Percentiles rank a stretch among this genome's conserved stretches.
Evolutionary conservation across 2,888 invertebrate species (phyloP).

Genomic region (Steinernema scapterisci): DNA sequence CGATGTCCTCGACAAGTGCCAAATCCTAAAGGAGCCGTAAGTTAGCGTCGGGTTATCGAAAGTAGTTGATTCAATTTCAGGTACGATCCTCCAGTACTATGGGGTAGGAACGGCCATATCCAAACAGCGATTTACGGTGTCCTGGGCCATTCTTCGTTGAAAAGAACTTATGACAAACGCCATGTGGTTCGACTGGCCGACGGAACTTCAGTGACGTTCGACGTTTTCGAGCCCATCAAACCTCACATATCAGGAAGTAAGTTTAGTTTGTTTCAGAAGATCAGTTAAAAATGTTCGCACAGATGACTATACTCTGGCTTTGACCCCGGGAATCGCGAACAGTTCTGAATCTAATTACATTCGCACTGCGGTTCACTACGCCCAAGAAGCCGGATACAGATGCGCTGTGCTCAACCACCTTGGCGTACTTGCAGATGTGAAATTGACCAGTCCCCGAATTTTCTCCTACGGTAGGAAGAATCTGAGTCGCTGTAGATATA

Average conservation of each 20-base stretch:
- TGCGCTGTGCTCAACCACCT: slow-evolving; percentile 92
- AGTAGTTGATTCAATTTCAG: slow-evolving; percentile 37
- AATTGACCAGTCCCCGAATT: slow-evolving; percentile 84
- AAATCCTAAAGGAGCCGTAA: slow-evolving; percentile 44
- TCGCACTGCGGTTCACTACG: slow-evolving; percentile 87
- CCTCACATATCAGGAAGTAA: slow-evolving; percentile 68
- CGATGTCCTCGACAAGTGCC: slow-evolving; percentile 40
- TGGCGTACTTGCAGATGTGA: slow-evolving; percentile 83
- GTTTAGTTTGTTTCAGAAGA: background rate
- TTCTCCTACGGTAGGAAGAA: slow-evolving; percentile 83
- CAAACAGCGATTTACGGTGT: slow-evolving; percentile 87
- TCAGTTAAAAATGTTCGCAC: background rate
- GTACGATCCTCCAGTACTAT: slow-evolving; percentile 71
- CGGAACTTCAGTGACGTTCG: slow-evolving; percentile 87
- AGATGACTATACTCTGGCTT: slow-evolving; percentile 73
- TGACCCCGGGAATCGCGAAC: slow-evolving; percentile 90
- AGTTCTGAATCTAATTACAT: slow-evolving; percentile 92
- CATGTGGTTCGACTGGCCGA: slow-evolving; percentile 79
- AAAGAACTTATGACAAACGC: slow-evolving; percentile 84
- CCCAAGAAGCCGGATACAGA: slow-evolving; percentile 86
- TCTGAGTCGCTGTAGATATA: background rate
- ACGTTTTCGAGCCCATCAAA: slow-evolving; percentile 82
- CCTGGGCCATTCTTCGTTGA: slow-evolving; percentile 79
- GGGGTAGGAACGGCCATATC: slow-evolving; percentile 94
- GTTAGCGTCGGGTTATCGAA: background rate